phyloP scores from a whole-genome alignment of 2,888 invertebrate species.

The Tricholauxania praeusta region DNA sequence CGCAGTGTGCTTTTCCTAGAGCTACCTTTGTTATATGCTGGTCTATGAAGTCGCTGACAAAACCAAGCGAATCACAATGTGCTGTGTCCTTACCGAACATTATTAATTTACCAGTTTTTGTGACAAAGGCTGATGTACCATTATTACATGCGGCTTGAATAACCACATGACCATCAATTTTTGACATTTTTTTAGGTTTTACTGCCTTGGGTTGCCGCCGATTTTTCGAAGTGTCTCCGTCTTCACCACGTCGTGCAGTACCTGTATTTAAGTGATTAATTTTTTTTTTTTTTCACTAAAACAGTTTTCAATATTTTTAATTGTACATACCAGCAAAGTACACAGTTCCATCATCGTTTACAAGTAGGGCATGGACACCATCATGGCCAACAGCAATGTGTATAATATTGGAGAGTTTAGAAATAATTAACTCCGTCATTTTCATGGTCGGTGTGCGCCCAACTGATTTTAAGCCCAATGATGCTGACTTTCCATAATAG shows the following conservation, averaged over 20 bases:
- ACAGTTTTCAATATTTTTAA: neutral
- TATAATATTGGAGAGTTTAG: constrained; percentile 79
- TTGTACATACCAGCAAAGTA: constrained; percentile 74
- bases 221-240: constrained; percentile 86
- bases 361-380: constrained; percentile 88
- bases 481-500: constrained; percentile 88
- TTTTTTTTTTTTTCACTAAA: neutral
- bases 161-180: constrained; percentile 87
- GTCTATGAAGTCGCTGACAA: constrained; percentile 81
- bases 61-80: constrained; percentile 82
- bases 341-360: constrained; percentile 93
- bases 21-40: constrained; percentile 81
- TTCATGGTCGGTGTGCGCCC: constrained; percentile 66
- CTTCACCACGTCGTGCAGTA: constrained; percentile 91
- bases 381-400: constrained; percentile 94
- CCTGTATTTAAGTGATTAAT: constrained; percentile 70
- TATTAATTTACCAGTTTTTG: constrained; percentile 87
- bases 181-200: constrained; percentile 92
- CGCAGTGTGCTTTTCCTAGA: constrained; percentile 96
- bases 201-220: constrained; percentile 90
- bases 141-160: constrained; percentile 92
- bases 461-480: constrained; percentile 82
- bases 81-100: constrained; percentile 96
- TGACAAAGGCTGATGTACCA: constrained; percentile 93
- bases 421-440: constrained; percentile 72